Evolutionary conservation across 2,113 vertebrate genomes (phyloP).

Genomic region (Tenrec ecaudatus): DNA sequence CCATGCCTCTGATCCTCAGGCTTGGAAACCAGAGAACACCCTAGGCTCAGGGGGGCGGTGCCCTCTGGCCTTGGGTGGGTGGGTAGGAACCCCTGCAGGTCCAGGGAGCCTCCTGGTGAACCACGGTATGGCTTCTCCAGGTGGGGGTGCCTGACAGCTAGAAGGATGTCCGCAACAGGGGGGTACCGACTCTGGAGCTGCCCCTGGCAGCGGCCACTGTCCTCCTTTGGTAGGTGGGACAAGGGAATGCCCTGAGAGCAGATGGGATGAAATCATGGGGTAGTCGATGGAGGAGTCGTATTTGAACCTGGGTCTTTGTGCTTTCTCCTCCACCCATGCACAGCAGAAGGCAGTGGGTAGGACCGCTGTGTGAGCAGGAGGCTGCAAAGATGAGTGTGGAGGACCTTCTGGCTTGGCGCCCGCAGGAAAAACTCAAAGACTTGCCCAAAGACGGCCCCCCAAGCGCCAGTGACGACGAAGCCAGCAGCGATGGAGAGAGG

Average conservation of each 20-base stretch:
- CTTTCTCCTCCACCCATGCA: background rate
- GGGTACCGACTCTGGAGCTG: background rate
- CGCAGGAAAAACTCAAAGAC: slow-evolving; percentile 79
- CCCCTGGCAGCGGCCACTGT: rapidly evolving
- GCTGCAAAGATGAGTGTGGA: background rate
- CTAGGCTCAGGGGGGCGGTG: background rate
- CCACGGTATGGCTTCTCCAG: background rate
- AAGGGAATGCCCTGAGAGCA: background rate
- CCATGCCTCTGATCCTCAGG: background rate
- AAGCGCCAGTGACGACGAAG: slow-evolving; percentile 89
- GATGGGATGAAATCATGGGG: background rate
- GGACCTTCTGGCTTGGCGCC: slow-evolving; percentile 66
- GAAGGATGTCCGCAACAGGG: background rate
- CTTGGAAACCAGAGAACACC: background rate
- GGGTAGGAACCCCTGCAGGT: background rate
- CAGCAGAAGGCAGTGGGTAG: background rate
- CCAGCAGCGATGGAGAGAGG: slow-evolving; percentile 86
- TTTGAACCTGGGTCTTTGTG: background rate
- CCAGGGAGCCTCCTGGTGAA: background rate
- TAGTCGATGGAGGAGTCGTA: background rate
- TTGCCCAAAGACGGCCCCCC: slow-evolving; percentile 75
- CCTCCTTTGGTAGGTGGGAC: background rate
- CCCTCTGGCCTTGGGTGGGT: background rate
- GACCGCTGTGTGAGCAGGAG: background rate
- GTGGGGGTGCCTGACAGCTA: background rate